These are phyloP conservation scores for Misgurnus mizolepis DNA, from an alignment of 2,113 vertebrate genomes.

Conservation along the genomic window DNA sequence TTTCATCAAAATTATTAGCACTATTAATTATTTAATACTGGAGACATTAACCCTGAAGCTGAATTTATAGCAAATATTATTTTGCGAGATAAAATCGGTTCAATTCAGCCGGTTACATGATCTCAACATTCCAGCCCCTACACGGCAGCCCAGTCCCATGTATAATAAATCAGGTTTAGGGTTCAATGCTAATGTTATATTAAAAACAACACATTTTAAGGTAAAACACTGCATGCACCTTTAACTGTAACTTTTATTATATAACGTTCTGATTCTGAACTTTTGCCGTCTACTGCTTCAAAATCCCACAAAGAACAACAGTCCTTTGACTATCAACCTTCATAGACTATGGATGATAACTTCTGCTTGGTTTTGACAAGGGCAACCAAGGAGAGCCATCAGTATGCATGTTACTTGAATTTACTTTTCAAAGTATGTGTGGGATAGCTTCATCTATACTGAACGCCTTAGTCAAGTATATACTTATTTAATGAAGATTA, in stretches of 20 bases:
- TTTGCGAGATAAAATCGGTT: not conserved
- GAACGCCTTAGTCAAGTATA: no score
- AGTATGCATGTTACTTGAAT: not conserved
- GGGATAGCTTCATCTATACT: no score
- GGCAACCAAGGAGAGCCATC: constrained; percentile 6
- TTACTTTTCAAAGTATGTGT: no score
- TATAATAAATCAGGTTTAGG: no score
- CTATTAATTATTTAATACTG: not conserved
- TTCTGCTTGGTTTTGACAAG: constrained; percentile 27
- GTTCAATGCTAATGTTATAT: no score
- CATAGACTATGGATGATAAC: constrained; percentile 43
- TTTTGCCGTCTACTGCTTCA: constrained; percentile 27
- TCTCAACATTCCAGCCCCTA: no score
- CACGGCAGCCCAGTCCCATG: no score
- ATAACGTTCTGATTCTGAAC: no score
- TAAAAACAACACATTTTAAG: no score
- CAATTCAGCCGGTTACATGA: not conserved
- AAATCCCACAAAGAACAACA: constrained; percentile 53
- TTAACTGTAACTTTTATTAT: no score
- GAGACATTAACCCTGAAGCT: not conserved
- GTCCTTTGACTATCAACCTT: constrained; percentile 54
- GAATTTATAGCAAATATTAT: not conserved
- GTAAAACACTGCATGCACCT: no score
- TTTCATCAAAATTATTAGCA: not conserved
- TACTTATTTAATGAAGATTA: no score